Evolutionary conservation across 2,113 vertebrate species (phyloP), one percentile per base, ranked within the genome.

Genomic region (Callipepla californica): DNA sequence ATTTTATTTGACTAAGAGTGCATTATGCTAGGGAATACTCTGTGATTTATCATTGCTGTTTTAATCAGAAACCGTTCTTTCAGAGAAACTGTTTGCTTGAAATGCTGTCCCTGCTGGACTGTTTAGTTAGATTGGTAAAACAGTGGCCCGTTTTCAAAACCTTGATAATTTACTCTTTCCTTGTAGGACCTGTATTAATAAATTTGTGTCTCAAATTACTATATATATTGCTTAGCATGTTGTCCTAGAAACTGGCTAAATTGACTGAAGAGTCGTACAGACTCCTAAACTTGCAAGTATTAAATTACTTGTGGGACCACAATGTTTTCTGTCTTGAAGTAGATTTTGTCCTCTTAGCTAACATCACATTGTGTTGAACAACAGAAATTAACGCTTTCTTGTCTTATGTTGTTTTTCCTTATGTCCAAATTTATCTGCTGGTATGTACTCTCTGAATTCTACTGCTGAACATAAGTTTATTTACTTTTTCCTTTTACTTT

Each of bases 11-110:
- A 34, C 61, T 95, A 91, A 94, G 84, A 68, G 87, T 72, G 51
- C 47, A 50, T 70, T 89, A 67, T 82, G 69, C 86, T 58, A 59
- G 80, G 93, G 93, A 92, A 92, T 73, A 77, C 4, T 30, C 51
- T 36, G 93, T 36, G 93, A 97, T 97, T 97, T 97, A 96, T 97
- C 94, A 80, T 76, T 73, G 40, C 48, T 66, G 48, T 72, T 90
- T 95, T 96, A 96, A 96, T 97, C 95, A 95, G 73, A 84, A 89
- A 47, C 90, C 91, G n/a, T 58, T 97, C 93, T 86, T 97, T 96
- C 87, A 96, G 87, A 96, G 94, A 96, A 95, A 67, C 62, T 95
- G 73, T 95, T 95, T 96, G 82, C 72, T 92, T 97, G 93, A 96
- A 97, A 93, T 87, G 93, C 36, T 95, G 76, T 95, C 88, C 94